Base-by-base conservation (phyloP, 2,113 vertebrate genomes). In the Indicator indicator region DNA sequence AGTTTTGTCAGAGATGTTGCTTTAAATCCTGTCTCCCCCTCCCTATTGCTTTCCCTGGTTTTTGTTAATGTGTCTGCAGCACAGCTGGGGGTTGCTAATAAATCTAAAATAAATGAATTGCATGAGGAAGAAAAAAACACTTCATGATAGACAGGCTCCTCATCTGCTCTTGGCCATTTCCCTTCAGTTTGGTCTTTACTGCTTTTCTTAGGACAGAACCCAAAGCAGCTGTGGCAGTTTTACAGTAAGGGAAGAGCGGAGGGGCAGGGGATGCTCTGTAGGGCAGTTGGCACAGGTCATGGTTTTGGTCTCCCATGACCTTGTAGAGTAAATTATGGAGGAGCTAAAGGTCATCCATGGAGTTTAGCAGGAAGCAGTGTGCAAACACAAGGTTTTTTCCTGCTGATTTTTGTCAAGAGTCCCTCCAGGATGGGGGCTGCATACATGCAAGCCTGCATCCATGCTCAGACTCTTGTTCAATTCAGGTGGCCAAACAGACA, bases 251-350 rank as follows among this genome's bases (percentile, higher is more conserved):
- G 50, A 27, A 5, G 40, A 0, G 59, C 24, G 86, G 42, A 30
- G 27, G 56, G 12, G 19, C 26, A 9, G 38, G 72, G 52, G 83
- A 15, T 46, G 72, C 64, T 40, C 9, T 9, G 46, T 32, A 15
- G 69, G 60, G 27, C 21, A 11, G 40, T 0, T 6, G 78, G 67
- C 21, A 5, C n/a, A 26, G 42, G 68, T 40, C 70, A 27, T 2
- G 4, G 18, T 6, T n/a, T 1, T 1, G 46, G 24, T 13, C 11
- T 40, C 38, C 54, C 60, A 0, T 6, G 20, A 56, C 73, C 21
- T 28, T 4, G 3, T 46, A 26, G 50, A 52, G 24, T 26, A 52
- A 52, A 24, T 26, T 36, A 14, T 5, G 50, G 70, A 64, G 69
- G 19, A 74, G 55, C 28, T 15, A 8, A 40, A 48, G 40, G 11